Percentiles rank a stretch among this genome's conserved stretches.
phyloP scores from a whole-genome alignment of 1,140 invertebrate genomes.

The Drosophila parabipectinata region DNA sequence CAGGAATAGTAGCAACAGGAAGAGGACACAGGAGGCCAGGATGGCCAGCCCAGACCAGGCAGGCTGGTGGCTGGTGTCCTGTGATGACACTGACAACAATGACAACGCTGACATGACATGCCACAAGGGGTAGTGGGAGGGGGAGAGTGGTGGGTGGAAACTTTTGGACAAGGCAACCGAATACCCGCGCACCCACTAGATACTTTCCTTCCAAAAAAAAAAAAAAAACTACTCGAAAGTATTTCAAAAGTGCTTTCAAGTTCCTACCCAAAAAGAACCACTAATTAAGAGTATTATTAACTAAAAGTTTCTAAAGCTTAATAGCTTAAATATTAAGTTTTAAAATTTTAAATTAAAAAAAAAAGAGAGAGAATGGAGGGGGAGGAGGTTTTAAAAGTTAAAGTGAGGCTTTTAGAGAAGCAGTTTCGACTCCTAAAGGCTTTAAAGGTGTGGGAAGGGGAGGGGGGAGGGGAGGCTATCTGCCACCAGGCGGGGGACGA shows the following conservation, averaged over 20 bases:
- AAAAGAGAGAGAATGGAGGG: too few species aligned
- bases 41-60: background rate
- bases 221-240: background rate
- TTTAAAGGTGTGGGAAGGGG: too few species aligned
- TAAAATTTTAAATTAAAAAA: too few species aligned
- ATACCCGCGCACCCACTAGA: conserved; percentile 1
- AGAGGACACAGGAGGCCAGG: background rate
- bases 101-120: conserved; percentile 67
- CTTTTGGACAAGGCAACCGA: conserved; percentile 1
- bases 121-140: conserved; percentile 8
- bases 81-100: conserved; percentile 68
- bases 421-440: too few species aligned
- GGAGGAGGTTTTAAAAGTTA: too few species aligned
- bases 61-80: conserved; percentile 17
- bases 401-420: too few species aligned
- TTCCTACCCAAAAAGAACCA: background rate
- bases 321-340: background rate
- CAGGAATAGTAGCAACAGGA: background rate
- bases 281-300: background rate
- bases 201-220: background rate
- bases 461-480: background rate
- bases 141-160: background rate
- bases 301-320: background rate
- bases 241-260: conserved; percentile 1
- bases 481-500: background rate